Evolutionary conservation across 2,888 invertebrate species (phyloP).

Genomic region (Cheilosia urbana): DNA sequence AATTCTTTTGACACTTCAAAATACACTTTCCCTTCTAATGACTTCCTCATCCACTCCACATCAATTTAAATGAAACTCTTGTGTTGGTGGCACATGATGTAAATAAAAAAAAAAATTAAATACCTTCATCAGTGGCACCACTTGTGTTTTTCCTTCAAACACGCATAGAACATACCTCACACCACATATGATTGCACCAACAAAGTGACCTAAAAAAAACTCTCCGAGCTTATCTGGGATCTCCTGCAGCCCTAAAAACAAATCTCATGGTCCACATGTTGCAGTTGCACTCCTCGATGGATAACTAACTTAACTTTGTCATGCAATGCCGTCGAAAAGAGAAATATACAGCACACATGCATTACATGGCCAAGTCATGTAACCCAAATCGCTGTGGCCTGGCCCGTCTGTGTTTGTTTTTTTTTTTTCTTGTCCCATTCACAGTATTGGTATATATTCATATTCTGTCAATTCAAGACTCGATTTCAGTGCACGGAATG

Average conservation of each 20-base stretch:
- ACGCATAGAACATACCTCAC: conserved; percentile 18
- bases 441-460: conserved; percentile 57
- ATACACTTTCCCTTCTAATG: background rate
- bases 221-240: conserved; percentile 62
- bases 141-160: conserved; percentile 24
- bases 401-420: conserved; percentile 15
- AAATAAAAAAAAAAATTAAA: conserved; percentile 21
- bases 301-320: conserved; percentile 44
- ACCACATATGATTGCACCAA: conserved; percentile 32
- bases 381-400: conserved; percentile 63
- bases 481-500: conserved; percentile 50
- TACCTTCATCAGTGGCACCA: conserved; percentile 37
- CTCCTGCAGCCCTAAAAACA: conserved; percentile 44
- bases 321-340: conserved; percentile 49
- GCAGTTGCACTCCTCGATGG: conserved; percentile 41
- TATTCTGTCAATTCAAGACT: conserved; percentile 63
- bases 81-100: conserved; percentile 14
- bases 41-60: background rate
- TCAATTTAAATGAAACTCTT: conserved; percentile 1
- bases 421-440: background rate
- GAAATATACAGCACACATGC: conserved; percentile 45
- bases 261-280: conserved; percentile 23
- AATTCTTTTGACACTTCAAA: too few relatives aligned
- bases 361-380: conserved; percentile 69
- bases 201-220: conserved; percentile 60